A percentile compares a stretch with the other conserved stretches of the same genome.
Conservation (phyloP, 2,113 vertebrate genomes). For the Lepisosteus osseus region DNA sequence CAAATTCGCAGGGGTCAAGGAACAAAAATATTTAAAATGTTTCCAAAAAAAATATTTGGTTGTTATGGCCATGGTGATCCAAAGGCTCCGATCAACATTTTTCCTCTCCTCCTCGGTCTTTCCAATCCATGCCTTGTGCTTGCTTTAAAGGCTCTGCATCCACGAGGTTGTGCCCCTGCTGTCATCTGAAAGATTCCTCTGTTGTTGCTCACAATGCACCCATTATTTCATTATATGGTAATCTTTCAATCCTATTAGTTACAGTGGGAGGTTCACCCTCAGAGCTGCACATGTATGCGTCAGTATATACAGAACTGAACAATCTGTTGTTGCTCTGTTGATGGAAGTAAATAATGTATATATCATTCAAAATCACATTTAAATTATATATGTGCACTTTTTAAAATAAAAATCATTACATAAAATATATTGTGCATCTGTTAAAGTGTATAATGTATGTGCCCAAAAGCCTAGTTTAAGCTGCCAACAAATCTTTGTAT, state of each 20-base stretch:
- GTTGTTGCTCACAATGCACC: slow-evolving; percentile 35
- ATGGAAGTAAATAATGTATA: neutral
- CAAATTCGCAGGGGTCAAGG: slow-evolving; percentile 42
- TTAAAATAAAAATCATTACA: too few relatives aligned
- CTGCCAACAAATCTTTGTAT: neutral
- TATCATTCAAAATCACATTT: too few relatives aligned
- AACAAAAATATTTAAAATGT: slow-evolving; percentile 13
- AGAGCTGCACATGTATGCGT: slow-evolving; percentile 22
- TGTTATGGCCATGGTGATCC: neutral
- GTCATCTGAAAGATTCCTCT: slow-evolving; percentile 32
- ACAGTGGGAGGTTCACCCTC: slow-evolving; percentile 31
- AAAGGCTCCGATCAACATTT: neutral
- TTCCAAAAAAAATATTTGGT: slow-evolving; percentile 21
- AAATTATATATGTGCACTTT: too few relatives aligned
- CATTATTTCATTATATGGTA: slow-evolving; percentile 40
- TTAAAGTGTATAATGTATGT: neutral
- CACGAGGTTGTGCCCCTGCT: slow-evolving; percentile 1
- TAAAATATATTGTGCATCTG: neutral
- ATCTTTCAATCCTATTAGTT: slow-evolving; percentile 37
- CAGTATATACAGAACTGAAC: slow-evolving; percentile 3
- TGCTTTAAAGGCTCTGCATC: slow-evolving; percentile 14
- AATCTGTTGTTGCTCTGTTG: neutral
- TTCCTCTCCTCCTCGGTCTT: neutral
- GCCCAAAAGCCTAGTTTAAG: neutral
- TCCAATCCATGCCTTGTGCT: neutral